Evolutionary conservation across 2,888 invertebrate species (phyloP).

Genomic region (Oscheius myriophilus): DNA sequence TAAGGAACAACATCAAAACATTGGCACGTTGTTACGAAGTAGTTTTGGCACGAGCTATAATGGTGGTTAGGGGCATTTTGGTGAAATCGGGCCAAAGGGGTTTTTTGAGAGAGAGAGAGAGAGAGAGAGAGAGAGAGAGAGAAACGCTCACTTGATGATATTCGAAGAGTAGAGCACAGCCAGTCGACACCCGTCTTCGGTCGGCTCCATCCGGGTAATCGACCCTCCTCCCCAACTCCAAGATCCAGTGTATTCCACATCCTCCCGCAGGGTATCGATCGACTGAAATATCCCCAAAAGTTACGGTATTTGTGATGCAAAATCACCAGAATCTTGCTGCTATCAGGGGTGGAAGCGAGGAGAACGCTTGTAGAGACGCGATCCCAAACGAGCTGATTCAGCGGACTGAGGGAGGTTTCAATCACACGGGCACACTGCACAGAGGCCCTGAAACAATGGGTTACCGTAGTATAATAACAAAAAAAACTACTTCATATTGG

Average conservation of each 20-base stretch:
- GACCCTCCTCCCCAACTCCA: slow-evolving; percentile 14
- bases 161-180: slow-evolving; percentile 21
- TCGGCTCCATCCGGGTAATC: slow-evolving; percentile 12
- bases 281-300: slow-evolving; percentile 3
- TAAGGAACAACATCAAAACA: too few species aligned
- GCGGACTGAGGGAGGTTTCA: neutral
- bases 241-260: slow-evolving; percentile 12
- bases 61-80: too few species aligned
- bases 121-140: too few species aligned
- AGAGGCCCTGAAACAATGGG: slow-evolving; percentile 22
- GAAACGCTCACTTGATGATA: neutral
- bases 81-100: too few species aligned
- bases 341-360: slow-evolving; percentile 11
- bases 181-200: slow-evolving; percentile 16
- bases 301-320: neutral
- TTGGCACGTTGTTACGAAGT: too few species aligned
- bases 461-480: neutral
- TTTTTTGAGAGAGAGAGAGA: too few species aligned
- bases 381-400: slow-evolving; percentile 22
- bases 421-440: slow-evolving; percentile 14
- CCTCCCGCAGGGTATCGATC: slow-evolving; percentile 12
- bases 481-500: slow-evolving; percentile 7
- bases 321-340: slow-evolving; percentile 21
- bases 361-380: slow-evolving; percentile 9
- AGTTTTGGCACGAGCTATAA: too few species aligned